Evolutionary conservation across 2,888 invertebrate species (phyloP), one percentile per base, ranked within the genome.

Genomic region (Sceliomorpha sp.): DNA sequence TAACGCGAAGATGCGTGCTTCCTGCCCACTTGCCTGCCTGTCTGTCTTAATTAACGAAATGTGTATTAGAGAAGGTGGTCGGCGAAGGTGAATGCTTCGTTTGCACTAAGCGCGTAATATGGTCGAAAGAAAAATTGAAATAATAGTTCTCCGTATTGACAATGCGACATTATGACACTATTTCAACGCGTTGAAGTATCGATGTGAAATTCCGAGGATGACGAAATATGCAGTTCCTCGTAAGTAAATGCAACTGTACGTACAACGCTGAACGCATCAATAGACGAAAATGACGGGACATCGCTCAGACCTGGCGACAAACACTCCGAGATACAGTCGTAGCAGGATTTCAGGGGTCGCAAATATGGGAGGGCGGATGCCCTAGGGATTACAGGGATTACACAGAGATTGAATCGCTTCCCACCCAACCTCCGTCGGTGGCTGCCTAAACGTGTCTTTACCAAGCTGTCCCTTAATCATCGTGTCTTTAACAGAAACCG

Each of bases 341-440:
- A 50, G 47, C 29, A 3, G 56, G 69, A 69, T 72, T 69, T 69
- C 31, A 62, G 63, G 66, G 68, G 62, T 66, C 59, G 66, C 55
- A 62, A 68, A 60, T 71, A 68, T 63, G 56, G 59, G 42, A 70
- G 70, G 70, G 66, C 66, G 59, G 59, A 78, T 82, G 74, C 78
- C 78, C 81, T 37, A 39, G 81, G 81, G 84, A 85, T 85, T 82
- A 84, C 73, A 76, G 76, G 76, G 83, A 84, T 83, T 84, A 83
- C 78, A 79, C 73, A 70, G 75, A 80, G 80, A 82, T 82, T 81
- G 83, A 83, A 83, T 85, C 84, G 83, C 80, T 81, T 82, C 76
- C 80, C 71, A 77, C 73, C 74, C 74, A 74, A 70, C 67, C 77
- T 68, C 60, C 63, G 51, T 44, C 51, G 51, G 48, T 67, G 59